Conservation (phyloP, 2,113 vertebrate genomes). For the Promerops cafer region DNA sequence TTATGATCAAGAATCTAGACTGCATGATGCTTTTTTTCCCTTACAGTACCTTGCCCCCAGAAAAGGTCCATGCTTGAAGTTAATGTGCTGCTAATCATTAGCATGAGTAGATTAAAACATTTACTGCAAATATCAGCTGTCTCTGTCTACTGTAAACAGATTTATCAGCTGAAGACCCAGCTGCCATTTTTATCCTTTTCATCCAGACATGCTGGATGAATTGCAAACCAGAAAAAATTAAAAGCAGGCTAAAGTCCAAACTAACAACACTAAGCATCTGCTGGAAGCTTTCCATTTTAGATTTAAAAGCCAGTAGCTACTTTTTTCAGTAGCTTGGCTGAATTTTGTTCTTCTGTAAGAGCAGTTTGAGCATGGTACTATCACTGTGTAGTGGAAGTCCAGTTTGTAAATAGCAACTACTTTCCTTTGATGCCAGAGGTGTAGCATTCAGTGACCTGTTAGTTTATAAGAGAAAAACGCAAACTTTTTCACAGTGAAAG, state of each 20-base stretch:
- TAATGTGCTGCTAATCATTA: neutral
- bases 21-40: neutral
- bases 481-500: neutral
- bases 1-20: neutral
- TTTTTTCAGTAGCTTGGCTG: neutral
- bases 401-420: neutral
- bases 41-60: neutral
- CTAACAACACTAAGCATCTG: neutral
- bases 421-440: neutral
- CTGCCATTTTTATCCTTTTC: neutral
- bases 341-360: neutral
- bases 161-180: neutral
- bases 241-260: neutral
- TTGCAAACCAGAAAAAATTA: neutral
- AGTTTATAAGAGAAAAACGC: neutral
- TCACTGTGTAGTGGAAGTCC: neutral
- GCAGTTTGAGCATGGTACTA: neutral
- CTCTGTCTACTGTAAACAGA: neutral
- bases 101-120: neutral
- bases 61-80: neutral
- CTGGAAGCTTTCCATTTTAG: neutral
- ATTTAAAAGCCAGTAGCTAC: neutral
- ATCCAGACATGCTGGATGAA: neutral
- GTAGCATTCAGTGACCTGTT: neutral
- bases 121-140: neutral